phyloP scores from a whole-genome alignment of 2,888 invertebrate genomes.

The Cheiracanthium punctorium region DNA sequence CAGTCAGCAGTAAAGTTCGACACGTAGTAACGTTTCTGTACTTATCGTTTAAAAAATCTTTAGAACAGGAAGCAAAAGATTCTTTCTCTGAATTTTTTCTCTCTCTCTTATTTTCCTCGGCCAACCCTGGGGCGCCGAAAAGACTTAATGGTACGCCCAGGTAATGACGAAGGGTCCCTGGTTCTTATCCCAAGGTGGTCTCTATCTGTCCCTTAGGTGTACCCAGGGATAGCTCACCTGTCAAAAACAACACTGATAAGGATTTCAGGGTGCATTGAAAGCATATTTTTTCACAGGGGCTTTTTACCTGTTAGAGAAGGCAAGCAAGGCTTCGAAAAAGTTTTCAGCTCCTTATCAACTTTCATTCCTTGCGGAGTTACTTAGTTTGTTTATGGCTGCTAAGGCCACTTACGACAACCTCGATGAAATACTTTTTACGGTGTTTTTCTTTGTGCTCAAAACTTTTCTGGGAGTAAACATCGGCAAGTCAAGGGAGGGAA shows the following conservation, averaged over 20 bases:
- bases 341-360: background rate
- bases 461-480: background rate
- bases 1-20: no score
- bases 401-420: conserved; percentile 1
- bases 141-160: conserved; percentile 10
- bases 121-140: conserved; percentile 12
- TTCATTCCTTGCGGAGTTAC: background rate
- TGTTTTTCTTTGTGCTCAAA: background rate
- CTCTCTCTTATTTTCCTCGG: background rate
- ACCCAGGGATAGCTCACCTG: conserved; percentile 34
- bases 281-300: conserved; percentile 18
- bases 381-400: conserved; percentile 6
- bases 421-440: background rate
- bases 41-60: background rate
- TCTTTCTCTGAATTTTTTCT: background rate
- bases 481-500: no score
- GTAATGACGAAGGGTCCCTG: background rate
- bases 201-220: conserved; percentile 20
- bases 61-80: background rate
- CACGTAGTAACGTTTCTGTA: no score
- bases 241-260: conserved; percentile 35
- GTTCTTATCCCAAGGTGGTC: conserved; percentile 1
- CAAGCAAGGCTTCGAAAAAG: background rate
- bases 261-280: background rate
- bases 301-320: no score